Evolutionary conservation across 2,888 invertebrate genomes (phyloP).

Genomic region (Cabera pusaria): DNA sequence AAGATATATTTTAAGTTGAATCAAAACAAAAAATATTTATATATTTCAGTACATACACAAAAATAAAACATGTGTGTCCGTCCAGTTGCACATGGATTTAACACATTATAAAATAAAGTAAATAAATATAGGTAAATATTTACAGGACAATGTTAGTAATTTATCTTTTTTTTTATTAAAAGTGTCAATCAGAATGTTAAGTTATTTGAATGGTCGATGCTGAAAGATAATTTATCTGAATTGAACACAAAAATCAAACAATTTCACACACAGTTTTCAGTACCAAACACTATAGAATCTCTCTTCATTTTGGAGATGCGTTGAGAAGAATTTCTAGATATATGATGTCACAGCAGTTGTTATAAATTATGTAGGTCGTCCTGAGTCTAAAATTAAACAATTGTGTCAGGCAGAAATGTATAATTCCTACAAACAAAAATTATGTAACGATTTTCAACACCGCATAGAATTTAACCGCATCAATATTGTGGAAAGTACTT

Average conservation of each 20-base stretch:
- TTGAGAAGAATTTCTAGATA: conserved; percentile 27
- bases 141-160: too few species aligned
- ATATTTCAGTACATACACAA: too few species aligned
- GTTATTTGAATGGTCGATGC: too few species aligned
- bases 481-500: conserved; percentile 14
- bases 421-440: conserved; percentile 63
- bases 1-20: too few species aligned
- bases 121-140: too few species aligned
- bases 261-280: conserved; percentile 31
- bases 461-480: conserved; percentile 13
- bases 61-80: conserved; percentile 7
- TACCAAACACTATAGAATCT: conserved; percentile 54
- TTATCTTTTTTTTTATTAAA: too few species aligned
- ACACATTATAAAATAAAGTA: conserved; percentile 1
- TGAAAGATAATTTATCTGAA: too few species aligned
- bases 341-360: conserved; percentile 45
- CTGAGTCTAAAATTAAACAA: conserved; percentile 74
- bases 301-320: conserved; percentile 42
- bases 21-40: too few species aligned
- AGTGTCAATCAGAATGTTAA: too few species aligned
- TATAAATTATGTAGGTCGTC: conserved; percentile 54
- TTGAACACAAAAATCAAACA: conserved; percentile 11
- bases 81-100: conserved; percentile 9
- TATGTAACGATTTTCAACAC: conserved; percentile 60
- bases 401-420: conserved; percentile 59